Evolutionary conservation across 2,797 vertebrate species (phyloP).

Genomic region (Diplodus sargus): DNA sequence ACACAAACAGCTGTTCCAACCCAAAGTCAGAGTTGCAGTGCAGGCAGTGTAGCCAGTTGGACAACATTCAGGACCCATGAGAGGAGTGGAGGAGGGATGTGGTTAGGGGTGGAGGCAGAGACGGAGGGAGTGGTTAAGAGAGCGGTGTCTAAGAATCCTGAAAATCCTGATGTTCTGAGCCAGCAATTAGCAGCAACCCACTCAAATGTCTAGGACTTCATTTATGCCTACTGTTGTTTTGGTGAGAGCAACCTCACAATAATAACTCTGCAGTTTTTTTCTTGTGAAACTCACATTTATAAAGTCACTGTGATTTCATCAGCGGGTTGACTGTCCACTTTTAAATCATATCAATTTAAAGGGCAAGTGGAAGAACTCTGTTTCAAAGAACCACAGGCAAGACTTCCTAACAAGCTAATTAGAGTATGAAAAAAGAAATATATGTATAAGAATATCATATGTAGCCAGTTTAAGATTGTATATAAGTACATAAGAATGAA

Average conservation of each 20-base stretch:
- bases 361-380: not conserved
- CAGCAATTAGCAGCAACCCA: not conserved
- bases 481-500: not conserved
- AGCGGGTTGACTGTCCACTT: not conserved
- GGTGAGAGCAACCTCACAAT: not conserved
- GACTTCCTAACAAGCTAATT: conserved; percentile 3
- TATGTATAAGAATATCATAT: not conserved
- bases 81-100: conserved; percentile 34
- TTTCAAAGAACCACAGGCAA: conserved; percentile 1
- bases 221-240: not conserved
- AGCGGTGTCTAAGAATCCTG: conserved; percentile 9
- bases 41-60: conserved; percentile 61
- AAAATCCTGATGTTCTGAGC: conserved; percentile 27
- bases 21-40: conserved; percentile 6
- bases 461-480: no score
- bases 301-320: not conserved
- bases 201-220: not conserved
- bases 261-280: not conserved
- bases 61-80: conserved; percentile 64
- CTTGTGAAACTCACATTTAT: not conserved
- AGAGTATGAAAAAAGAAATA: not conserved
- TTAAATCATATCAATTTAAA: conserved; percentile 13
- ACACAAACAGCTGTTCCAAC: conserved; percentile 41
- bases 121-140: conserved; percentile 39
- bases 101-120: conserved; percentile 27